A percentile compares a stretch with the other conserved stretches of the same genome.
These are phyloP conservation scores for Pseudocheirus occidentalis DNA, from an alignment of 2,797 vertebrate species.

Conservation along the genomic window DNA sequence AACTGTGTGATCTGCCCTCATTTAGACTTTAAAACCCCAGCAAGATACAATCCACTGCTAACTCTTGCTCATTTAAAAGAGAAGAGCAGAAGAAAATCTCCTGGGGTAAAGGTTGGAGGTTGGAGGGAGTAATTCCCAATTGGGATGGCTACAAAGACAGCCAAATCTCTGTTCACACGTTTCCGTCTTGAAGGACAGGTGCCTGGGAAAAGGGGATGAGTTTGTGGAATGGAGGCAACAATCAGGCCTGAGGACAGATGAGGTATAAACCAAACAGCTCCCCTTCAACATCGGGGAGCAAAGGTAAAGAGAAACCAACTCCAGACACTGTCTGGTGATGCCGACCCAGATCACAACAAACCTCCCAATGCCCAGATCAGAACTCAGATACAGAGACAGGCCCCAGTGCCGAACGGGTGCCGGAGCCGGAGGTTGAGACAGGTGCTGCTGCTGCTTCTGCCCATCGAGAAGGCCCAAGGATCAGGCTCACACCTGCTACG, in stretches of 20 bases:
- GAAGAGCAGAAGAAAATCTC: constrained; percentile 9
- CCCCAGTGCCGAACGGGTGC: constrained; percentile 41
- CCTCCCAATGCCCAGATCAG: constrained; percentile 28
- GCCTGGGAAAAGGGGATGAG: neutral
- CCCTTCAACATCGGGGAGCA: neutral
- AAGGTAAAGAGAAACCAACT: neutral
- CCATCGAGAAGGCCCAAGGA: constrained; percentile 38
- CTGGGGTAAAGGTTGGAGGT: constrained; percentile 17
- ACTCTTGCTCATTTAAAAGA: neutral
- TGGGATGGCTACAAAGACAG: neutral
- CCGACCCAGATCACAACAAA: constrained; percentile 19
- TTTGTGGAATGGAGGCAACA: neutral
- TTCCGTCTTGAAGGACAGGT: neutral
- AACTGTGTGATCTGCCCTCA: neutral
- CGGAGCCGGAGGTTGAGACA: constrained; percentile 62
- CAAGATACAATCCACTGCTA: neutral
- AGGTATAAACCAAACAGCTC: neutral
- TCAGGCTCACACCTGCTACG: neutral
- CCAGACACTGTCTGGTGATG: constrained; percentile 13
- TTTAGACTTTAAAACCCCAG: neutral
- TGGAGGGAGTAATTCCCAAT: neutral
- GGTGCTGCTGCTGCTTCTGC: constrained; percentile 47
- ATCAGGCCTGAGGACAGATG: neutral
- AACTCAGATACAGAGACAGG: constrained; percentile 54
- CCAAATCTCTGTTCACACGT: neutral